Conservation (phyloP, 2,888 invertebrate genomes). For the Standfussiana lucernea region DNA sequence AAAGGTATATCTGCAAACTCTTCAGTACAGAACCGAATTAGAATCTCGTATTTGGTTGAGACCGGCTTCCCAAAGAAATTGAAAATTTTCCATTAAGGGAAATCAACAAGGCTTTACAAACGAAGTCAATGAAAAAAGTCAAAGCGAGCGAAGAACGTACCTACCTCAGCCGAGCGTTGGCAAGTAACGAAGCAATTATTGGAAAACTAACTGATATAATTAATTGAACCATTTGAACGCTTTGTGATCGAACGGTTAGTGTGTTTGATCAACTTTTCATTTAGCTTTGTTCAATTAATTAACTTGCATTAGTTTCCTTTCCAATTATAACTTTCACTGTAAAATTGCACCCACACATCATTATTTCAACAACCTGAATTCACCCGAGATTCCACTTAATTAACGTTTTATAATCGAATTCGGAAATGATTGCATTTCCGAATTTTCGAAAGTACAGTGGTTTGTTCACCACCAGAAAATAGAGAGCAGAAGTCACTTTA, state of each 20-base stretch:
- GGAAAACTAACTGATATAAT: slow-evolving; percentile 81
- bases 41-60: slow-evolving; percentile 56
- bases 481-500: slow-evolving; percentile 17
- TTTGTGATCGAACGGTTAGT: slow-evolving; percentile 67
- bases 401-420: slow-evolving; percentile 11
- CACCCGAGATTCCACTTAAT: background rate
- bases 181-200: slow-evolving; percentile 78
- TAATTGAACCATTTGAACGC: slow-evolving; percentile 75
- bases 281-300: slow-evolving; percentile 52
- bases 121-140: slow-evolving; percentile 70
- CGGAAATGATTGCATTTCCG: too few relatives aligned
- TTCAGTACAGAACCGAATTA: slow-evolving; percentile 56
- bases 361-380: background rate
- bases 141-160: slow-evolving; percentile 60
- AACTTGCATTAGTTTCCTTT: slow-evolving; percentile 2
- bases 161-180: slow-evolving; percentile 69
- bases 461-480: background rate
- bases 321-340: background rate
- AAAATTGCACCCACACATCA: background rate
- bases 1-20: slow-evolving; percentile 37
- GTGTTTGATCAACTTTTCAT: slow-evolving; percentile 64
- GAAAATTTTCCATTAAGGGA: slow-evolving; percentile 72
- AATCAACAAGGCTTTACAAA: slow-evolving; percentile 73
- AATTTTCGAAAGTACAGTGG: background rate
- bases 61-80: slow-evolving; percentile 66